Evolutionary conservation across 2,113 vertebrate genomes (phyloP).

Genomic region (Oreochromis tanganicae): DNA sequence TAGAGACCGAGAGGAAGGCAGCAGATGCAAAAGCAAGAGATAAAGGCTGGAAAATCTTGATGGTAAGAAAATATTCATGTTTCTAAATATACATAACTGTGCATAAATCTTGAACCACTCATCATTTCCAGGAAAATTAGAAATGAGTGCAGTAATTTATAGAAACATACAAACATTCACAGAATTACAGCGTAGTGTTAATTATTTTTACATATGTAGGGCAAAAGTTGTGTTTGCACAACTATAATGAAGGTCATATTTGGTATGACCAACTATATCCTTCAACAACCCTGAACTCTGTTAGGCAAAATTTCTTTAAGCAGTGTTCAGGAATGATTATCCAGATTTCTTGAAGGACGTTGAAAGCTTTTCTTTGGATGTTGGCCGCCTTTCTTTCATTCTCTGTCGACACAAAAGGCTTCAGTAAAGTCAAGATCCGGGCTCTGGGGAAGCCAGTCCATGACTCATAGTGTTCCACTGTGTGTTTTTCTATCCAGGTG

Average conservation of each 20-base stretch:
- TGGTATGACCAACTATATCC: neutral
- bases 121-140: neutral
- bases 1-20: neutral
- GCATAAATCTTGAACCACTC: neutral
- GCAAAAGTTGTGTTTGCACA: neutral
- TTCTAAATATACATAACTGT: neutral
- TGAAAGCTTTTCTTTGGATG: neutral
- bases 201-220: neutral
- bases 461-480: neutral
- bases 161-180: neutral
- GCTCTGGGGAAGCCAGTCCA: neutral
- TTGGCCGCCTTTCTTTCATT: fast-evolving
- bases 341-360: neutral
- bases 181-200: neutral
- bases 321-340: neutral
- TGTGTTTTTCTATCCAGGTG: neutral
- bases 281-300: neutral
- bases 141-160: neutral
- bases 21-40: neutral
- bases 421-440: fast-evolving
- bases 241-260: neutral
- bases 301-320: neutral
- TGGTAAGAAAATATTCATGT: neutral
- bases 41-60: neutral
- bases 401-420: neutral